Percentiles rank a stretch among this genome's conserved stretches.
Evolutionary conservation across 2,113 vertebrate genomes (phyloP).

Genomic region (Peromyscus polionotus): DNA sequence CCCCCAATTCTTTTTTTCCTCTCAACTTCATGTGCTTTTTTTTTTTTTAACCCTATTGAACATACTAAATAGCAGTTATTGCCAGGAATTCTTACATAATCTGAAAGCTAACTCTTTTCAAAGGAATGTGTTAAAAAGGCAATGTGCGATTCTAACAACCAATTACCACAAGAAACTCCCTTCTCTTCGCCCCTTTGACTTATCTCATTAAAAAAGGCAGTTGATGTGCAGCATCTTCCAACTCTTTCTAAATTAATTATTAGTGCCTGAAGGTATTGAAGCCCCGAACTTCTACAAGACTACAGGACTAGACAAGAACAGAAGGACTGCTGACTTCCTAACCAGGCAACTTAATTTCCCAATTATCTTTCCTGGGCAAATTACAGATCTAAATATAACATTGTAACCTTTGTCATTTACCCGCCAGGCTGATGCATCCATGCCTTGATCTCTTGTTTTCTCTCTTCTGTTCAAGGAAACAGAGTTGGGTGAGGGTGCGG

Average conservation of each 20-base stretch:
- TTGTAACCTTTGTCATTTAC: slow-evolving; percentile 64
- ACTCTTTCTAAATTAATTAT: slow-evolving; percentile 63
- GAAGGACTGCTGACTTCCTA: slow-evolving; percentile 51
- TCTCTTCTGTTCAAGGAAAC: slow-evolving; percentile 64
- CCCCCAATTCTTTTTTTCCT: neutral
- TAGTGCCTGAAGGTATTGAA: slow-evolving; percentile 58
- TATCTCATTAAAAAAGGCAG: slow-evolving; percentile 68
- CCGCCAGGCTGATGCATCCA: slow-evolving; percentile 23
- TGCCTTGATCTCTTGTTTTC: slow-evolving; percentile 61
- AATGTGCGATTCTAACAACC: slow-evolving; percentile 30
- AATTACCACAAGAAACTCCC: slow-evolving; percentile 47
- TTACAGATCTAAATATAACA: slow-evolving; percentile 63
- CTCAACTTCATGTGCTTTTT: neutral
- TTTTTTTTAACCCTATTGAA: neutral
- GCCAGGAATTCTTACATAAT: neutral
- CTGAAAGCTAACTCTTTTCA: slow-evolving; percentile 38
- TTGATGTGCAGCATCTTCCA: slow-evolving; percentile 55
- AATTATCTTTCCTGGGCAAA: slow-evolving; percentile 68
- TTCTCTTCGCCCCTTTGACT: slow-evolving; percentile 65
- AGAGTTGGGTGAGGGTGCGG: neutral
- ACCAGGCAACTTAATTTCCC: slow-evolving; percentile 62
- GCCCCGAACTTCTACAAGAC: neutral
- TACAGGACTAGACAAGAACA: slow-evolving; percentile 15
- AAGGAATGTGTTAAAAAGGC: slow-evolving; percentile 15
- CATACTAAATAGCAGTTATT: neutral